phyloP scores from a whole-genome alignment of 2,888 invertebrate species.

The Plebejus melissa region DNA sequence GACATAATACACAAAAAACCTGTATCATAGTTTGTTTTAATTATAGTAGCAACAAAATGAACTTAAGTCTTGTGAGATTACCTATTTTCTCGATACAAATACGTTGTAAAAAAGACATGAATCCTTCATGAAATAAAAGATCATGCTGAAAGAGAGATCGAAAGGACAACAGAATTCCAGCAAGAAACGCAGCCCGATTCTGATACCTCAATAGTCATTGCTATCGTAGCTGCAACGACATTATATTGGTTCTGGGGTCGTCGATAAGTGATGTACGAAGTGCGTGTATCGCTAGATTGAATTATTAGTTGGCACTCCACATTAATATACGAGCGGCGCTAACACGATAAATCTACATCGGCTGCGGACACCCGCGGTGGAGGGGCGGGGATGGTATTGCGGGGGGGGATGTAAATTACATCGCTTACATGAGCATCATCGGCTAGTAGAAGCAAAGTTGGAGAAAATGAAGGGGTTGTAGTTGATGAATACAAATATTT shows the following conservation, averaged over 20 bases:
- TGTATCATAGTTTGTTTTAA: no score
- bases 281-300: slow-evolving; percentile 22
- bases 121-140: no score
- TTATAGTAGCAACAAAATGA: no score
- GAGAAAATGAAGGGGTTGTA: no score
- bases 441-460: neutral
- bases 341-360: slow-evolving; percentile 15
- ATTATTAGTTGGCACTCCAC: slow-evolving; percentile 20
- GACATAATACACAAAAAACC: no score
- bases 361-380: neutral
- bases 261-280: neutral
- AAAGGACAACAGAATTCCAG: neutral
- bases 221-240: neutral
- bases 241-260: neutral
- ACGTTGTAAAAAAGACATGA: no score
- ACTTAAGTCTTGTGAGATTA: no score
- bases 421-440: slow-evolving; percentile 2
- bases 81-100: no score
- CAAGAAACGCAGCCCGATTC: neutral
- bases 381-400: neutral
- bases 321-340: slow-evolving; percentile 15
- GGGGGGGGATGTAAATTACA: neutral
- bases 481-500: no score
- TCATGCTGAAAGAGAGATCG: no score
- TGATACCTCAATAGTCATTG: neutral